Conservation (phyloP, 1,140 invertebrate species). For the Lepidurus arcticus region DNA sequence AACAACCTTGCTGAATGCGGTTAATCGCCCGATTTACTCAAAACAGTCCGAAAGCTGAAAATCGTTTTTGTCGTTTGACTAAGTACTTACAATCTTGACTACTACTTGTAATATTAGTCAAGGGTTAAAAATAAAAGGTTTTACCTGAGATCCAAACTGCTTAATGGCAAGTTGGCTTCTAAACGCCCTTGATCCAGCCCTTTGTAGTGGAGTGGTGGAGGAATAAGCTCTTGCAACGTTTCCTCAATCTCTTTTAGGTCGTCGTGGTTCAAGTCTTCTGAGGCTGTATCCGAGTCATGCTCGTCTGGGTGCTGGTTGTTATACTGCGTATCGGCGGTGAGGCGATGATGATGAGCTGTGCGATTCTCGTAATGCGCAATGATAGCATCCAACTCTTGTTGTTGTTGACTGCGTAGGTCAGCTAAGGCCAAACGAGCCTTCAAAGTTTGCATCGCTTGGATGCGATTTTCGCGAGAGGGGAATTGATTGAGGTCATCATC, state of each 20-base stretch:
- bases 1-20: not conserved
- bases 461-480: not conserved
- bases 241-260: slow-evolving; percentile 27
- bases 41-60: no score
- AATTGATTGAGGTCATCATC: slow-evolving; percentile 12
- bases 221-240: slow-evolving; percentile 14
- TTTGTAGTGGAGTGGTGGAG: slow-evolving; percentile 19
- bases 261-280: slow-evolving; percentile 28
- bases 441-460: slow-evolving; percentile 25
- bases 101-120: slow-evolving; percentile 25
- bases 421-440: slow-evolving; percentile 28
- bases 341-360: slow-evolving; percentile 10
- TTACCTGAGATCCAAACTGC: not conserved
- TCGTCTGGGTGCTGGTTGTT: slow-evolving; percentile 25
- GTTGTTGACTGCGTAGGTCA: slow-evolving; percentile 24
- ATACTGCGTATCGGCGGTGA: not conserved
- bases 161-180: not conserved
- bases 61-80: no score
- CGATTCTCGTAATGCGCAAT: slow-evolving; percentile 31
- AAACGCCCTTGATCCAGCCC: not conserved
- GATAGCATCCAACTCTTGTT: slow-evolving; percentile 31
- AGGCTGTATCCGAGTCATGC: slow-evolving; percentile 21
- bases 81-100: not conserved
- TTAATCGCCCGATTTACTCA: not conserved
- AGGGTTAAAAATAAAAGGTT: slow-evolving; percentile 8